phyloP scores from a whole-genome alignment of 2,113 vertebrate species.

The Antigone vipio region DNA sequence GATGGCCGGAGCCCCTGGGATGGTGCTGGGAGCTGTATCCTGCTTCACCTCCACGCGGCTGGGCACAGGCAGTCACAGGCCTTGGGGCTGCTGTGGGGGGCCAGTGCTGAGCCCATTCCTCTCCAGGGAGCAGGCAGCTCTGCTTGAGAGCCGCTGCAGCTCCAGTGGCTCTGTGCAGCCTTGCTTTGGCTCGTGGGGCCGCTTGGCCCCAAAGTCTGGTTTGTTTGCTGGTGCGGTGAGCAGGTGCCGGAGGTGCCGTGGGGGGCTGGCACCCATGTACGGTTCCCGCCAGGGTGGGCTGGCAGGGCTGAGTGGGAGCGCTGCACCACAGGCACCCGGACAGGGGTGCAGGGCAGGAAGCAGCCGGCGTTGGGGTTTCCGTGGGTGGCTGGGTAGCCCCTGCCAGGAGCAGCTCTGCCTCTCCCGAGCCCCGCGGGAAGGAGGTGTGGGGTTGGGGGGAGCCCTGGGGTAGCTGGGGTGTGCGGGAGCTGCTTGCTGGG shows the following conservation, averaged over 20 bases:
- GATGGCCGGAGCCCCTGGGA: background rate
- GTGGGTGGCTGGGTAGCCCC: background rate
- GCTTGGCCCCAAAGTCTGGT: background rate
- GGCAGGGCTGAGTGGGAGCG: background rate
- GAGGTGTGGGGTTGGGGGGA: background rate
- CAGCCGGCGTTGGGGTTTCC: background rate
- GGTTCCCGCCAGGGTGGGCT: background rate
- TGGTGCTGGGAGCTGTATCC: background rate
- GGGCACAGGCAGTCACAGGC: background rate
- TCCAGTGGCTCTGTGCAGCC: background rate
- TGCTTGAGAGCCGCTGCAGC: background rate
- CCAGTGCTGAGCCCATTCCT: rapidly evolving
- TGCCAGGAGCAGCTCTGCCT: background rate
- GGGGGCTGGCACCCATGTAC: background rate
- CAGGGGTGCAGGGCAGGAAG: background rate
- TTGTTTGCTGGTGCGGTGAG: rapidly evolving
- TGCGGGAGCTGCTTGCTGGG: background rate
- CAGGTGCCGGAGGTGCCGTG: rapidly evolving
- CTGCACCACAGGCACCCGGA: rapidly evolving
- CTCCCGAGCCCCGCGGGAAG: background rate
- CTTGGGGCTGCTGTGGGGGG: background rate
- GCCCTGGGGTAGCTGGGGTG: rapidly evolving
- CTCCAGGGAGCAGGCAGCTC: background rate
- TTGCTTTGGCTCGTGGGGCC: rapidly evolving
- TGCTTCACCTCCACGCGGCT: background rate